Conservation (phyloP, 1,140 invertebrate genomes). For the Diplogasteroides magnus region DNA sequence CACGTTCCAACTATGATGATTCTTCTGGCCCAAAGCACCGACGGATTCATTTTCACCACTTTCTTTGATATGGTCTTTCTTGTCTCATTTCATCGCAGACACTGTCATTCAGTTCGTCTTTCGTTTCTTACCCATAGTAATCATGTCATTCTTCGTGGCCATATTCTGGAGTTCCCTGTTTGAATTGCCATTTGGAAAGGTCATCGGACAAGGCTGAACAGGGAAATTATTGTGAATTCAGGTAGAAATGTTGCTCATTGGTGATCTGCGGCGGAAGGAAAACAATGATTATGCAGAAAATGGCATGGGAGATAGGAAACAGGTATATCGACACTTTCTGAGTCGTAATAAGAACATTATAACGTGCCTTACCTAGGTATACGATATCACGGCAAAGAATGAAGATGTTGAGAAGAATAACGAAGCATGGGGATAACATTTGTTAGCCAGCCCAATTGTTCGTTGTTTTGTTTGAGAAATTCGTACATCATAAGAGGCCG, state of each 20-base stretch:
- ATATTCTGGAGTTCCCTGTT: not conserved
- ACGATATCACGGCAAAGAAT: no score
- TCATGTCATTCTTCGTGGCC: not conserved
- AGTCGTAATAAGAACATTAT: not conserved
- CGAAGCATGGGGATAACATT: no score
- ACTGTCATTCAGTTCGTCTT: not conserved
- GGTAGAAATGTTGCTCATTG: not conserved
- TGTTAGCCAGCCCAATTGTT: no score
- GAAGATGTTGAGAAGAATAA: no score
- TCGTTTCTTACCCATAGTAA: not conserved
- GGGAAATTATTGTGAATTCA: not conserved
- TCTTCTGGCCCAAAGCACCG: not conserved
- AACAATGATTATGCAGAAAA: not conserved
- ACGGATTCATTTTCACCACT: not conserved
- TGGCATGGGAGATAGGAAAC: not conserved
- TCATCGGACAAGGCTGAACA: not conserved
- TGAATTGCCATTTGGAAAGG: not conserved
- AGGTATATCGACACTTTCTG: not conserved
- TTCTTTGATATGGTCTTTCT: not conserved
- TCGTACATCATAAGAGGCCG: no score
- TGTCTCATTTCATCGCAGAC: not conserved
- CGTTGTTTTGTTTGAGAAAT: no score
- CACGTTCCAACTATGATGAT: not conserved
- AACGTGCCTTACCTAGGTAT: no score
- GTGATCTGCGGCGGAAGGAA: not conserved